Base-by-base conservation (phyloP, 2,888 invertebrate species). In the Metacarcinus magister region DNA sequence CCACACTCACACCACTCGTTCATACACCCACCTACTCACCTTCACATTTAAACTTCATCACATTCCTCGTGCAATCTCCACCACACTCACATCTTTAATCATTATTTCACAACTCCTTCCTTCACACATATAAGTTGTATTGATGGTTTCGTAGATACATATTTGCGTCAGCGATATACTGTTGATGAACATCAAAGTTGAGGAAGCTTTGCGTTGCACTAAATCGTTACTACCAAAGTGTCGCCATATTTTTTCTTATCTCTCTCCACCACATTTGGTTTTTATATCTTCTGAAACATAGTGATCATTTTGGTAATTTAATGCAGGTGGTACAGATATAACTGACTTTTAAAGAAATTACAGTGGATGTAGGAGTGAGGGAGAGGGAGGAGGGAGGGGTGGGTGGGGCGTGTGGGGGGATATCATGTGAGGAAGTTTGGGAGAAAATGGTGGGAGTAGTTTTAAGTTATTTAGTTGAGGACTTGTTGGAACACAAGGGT, bases 11-110 rank as follows among this genome's bases (percentile, higher is more conserved):
- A 54, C 54, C 92, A n/a, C 92, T 23, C 60, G 16, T 19, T 32
- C 92, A 92, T 46, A 92, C 92, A 54, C 92, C 4, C 92, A 92
- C 92, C 46, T 32, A 92, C 92, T 54, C 92, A 92, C 92, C 46
- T 54, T 39, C 92, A 92, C 92, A 87, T 87, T 87, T 87, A 87
- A 87, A 87, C 87, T 87, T 87, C 39, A 4, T 28, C n/a, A 39
- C 39, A 87, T 39, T 87, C 87, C 87, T 87, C 10, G 32, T 39
- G 39, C 87, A 87, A 10, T 16, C 32, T 32, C 32, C 87, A 39
- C 39, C 87, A 87, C 39, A 32, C 87, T 87, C 39, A 28, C 75
- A 16, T 87, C 39, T 87, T 87, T 87, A 87, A 32, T 87, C 87
- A 87, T 39, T 60, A 60, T 60, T 60, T 39, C 39, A 32, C 82